phyloP scores from a whole-genome alignment of 2,888 invertebrate genomes.

The Pachymerium ferrugineum region DNA sequence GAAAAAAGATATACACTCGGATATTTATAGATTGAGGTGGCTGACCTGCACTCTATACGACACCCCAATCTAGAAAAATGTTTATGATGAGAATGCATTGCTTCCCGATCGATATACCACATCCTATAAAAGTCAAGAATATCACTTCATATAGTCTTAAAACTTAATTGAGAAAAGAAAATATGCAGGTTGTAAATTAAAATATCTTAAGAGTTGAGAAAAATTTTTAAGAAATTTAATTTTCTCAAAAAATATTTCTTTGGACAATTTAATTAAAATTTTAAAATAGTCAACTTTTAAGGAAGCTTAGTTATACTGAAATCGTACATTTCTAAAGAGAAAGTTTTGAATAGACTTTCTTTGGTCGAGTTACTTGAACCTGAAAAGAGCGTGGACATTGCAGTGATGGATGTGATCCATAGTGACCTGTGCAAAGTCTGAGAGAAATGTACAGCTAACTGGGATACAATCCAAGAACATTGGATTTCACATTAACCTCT shows the following conservation, averaged over 20 bases:
- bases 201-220: too few relatives aligned
- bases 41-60: not conserved
- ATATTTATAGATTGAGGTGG: not conserved
- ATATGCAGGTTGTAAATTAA: too few relatives aligned
- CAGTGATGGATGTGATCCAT: constrained; percentile 8
- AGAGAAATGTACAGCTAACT: not conserved
- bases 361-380: not conserved
- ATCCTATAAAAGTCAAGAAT: too few relatives aligned
- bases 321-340: not conserved
- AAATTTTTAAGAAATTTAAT: too few relatives aligned
- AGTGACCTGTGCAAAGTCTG: not conserved
- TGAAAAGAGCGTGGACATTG: constrained; percentile 2
- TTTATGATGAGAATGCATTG: not conserved
- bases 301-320: not conserved
- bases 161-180: too few relatives aligned
- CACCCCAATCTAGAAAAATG: not conserved
- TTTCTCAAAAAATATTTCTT: too few relatives aligned
- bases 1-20: not conserved
- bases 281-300: too few relatives aligned
- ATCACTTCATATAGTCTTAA: too few relatives aligned
- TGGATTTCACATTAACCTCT: constrained; percentile 9
- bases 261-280: too few relatives aligned
- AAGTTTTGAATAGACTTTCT: not conserved
- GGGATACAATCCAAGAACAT: constrained; percentile 13
- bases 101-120: too few relatives aligned